A percentile compares a stretch with the other conserved stretches of the same genome.
phyloP scores from a whole-genome alignment of 1,140 invertebrate genomes.

The Heliconius eleuchia region DNA sequence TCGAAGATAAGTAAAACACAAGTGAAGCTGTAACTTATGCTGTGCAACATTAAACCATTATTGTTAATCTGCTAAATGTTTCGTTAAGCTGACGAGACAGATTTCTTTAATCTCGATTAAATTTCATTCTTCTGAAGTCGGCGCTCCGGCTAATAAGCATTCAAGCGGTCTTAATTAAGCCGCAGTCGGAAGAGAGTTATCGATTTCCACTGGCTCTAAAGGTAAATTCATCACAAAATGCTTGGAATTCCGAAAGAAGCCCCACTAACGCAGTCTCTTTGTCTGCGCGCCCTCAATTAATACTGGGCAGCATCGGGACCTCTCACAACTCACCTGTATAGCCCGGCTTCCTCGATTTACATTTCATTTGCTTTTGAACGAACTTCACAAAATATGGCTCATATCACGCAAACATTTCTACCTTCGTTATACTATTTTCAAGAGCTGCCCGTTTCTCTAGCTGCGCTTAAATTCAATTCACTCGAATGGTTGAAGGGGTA shows the following conservation, averaged over 20 bases:
- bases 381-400: constrained; percentile 39
- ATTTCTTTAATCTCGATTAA: constrained; percentile 63
- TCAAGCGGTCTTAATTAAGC: constrained; percentile 69
- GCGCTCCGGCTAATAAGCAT: constrained; percentile 65
- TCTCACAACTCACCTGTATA: constrained; percentile 38
- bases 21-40: background rate
- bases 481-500: constrained; percentile 33
- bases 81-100: constrained; percentile 58
- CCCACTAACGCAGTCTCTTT: constrained; percentile 50
- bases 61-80: constrained; percentile 56
- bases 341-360: constrained; percentile 31
- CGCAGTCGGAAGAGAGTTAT: constrained; percentile 54
- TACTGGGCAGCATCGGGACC: constrained; percentile 42
- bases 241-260: constrained; percentile 41
- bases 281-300: constrained; percentile 52
- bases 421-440: constrained; percentile 41
- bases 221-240: constrained; percentile 60
- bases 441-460: constrained; percentile 40
- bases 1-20: too few relatives aligned
- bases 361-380: constrained; percentile 43
- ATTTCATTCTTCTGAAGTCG: constrained; percentile 54
- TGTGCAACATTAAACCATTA: constrained; percentile 22
- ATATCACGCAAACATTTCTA: constrained; percentile 41
- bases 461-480: constrained; percentile 45
- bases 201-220: constrained; percentile 67